These are phyloP conservation scores for Yasuhikotakia modesta DNA, from an alignment of 2,797 vertebrate genomes.

Conservation along the genomic window DNA sequence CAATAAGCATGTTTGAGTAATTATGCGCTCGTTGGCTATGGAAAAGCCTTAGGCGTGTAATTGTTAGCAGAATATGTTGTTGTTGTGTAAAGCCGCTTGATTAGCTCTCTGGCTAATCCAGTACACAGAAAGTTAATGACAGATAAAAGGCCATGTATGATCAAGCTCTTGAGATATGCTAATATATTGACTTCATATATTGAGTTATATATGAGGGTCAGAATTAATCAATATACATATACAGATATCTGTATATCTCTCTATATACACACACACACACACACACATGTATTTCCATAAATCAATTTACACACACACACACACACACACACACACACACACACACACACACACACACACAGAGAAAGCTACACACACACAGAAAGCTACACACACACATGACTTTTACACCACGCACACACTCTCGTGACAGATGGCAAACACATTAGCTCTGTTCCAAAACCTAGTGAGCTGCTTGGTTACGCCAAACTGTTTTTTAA, in stretches of 20 bases:
- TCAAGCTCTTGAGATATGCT: constrained; percentile 3
- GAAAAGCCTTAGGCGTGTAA: constrained; percentile 9
- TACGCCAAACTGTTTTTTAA: no score
- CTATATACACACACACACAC: background rate
- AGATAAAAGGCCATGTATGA: background rate
- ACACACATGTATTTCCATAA: no score
- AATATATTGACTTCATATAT: background rate
- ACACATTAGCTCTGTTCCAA: background rate
- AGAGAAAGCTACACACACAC: background rate
- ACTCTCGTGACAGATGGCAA: constrained; percentile 7
- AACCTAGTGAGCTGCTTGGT: constrained; percentile 3
- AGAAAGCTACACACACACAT: background rate
- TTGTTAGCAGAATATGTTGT: constrained; percentile 9
- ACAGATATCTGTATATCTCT: background rate
- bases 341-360: background rate
- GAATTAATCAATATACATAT: background rate
- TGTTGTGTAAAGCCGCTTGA: constrained; percentile 1
- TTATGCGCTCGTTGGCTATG: background rate
- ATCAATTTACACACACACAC: background rate
- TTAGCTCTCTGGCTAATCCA: constrained; percentile 12
- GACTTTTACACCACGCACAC: no score
- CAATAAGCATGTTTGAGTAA: background rate
- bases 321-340: constrained; percentile 12
- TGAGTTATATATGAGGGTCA: background rate
- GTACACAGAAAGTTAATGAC: constrained; percentile 1